Evolutionary conservation across 1,140 invertebrate species (phyloP).

Genomic region (Sarcophaga bullata): DNA sequence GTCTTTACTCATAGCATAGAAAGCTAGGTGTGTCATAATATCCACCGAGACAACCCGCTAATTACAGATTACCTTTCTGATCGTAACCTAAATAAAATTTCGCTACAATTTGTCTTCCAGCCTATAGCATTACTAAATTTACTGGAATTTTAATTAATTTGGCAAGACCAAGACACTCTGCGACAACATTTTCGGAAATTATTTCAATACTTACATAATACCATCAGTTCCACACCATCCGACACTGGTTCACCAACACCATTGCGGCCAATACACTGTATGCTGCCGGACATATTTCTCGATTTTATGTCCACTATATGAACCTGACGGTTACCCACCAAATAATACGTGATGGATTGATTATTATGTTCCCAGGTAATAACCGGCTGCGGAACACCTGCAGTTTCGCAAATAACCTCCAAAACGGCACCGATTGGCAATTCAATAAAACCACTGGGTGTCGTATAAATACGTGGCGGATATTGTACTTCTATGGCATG

Average conservation of each 20-base stretch:
- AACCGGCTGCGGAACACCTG: conserved; percentile 75
- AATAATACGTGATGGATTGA: conserved; percentile 67
- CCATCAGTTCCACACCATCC: conserved; percentile 71
- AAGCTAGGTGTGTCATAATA: too few species aligned
- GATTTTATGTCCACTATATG: conserved; percentile 76
- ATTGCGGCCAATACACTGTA: conserved; percentile 78
- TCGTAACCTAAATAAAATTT: neutral
- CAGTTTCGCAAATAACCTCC: conserved; percentile 74
- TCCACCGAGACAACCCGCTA: neutral
- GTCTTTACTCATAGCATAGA: too few species aligned
- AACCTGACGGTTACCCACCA: conserved; percentile 71
- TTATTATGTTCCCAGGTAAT: conserved; percentile 76
- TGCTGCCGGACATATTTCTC: conserved; percentile 73
- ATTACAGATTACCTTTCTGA: neutral
- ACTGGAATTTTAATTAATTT: too few species aligned
- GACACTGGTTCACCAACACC: conserved; percentile 76
- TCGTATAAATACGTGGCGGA: conserved; percentile 73
- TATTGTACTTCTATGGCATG: conserved; percentile 81
- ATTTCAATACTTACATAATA: conserved; percentile 69
- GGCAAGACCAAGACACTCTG: too few species aligned
- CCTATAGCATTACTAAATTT: neutral
- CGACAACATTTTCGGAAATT: too few species aligned
- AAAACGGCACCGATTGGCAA: conserved; percentile 77
- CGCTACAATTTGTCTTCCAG: neutral
- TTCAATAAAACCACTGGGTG: conserved; percentile 77